Evolutionary conservation across 2,888 invertebrate genomes (phyloP).

Genomic region (Girardia tigrina): DNA sequence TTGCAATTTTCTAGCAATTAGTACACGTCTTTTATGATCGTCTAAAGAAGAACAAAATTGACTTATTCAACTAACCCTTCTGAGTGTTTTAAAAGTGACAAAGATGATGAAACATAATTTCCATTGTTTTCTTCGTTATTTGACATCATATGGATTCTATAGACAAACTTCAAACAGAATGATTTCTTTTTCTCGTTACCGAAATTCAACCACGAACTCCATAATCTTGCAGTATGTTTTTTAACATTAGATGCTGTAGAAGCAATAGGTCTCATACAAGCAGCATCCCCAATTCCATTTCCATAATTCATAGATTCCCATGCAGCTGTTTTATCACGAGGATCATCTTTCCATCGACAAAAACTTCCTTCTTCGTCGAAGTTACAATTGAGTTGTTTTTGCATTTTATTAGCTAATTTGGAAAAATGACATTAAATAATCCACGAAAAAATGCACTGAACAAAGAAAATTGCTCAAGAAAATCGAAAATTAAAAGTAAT

Average conservation of each 20-base stretch:
- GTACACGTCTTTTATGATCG: too few species aligned
- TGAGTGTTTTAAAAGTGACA: background rate
- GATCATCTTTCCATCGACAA: constrained; percentile 28
- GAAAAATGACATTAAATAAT: background rate
- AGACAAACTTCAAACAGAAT: background rate
- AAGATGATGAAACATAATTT: background rate
- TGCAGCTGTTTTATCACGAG: constrained; percentile 30
- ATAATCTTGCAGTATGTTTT: constrained; percentile 25
- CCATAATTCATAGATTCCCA: constrained; percentile 26
- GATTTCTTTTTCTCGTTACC: constrained; percentile 6
- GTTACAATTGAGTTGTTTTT: background rate
- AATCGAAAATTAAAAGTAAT: too few species aligned
- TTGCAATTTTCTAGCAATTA: too few species aligned
- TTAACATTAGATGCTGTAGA: background rate
- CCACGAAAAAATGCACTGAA: background rate
- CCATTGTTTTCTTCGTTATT: background rate
- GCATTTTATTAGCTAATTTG: background rate
- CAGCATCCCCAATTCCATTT: background rate
- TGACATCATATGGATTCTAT: background rate
- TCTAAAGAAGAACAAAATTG: too few species aligned
- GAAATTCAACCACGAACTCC: constrained; percentile 32
- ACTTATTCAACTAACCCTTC: background rate
- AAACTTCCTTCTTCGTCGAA: background rate
- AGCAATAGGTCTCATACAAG: constrained; percentile 21
- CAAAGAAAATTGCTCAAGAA: too few species aligned